Evolutionary conservation across 1,140 invertebrate species (phyloP), one percentile per base, ranked within the genome.

Genomic region (Bombus ignitus): DNA sequence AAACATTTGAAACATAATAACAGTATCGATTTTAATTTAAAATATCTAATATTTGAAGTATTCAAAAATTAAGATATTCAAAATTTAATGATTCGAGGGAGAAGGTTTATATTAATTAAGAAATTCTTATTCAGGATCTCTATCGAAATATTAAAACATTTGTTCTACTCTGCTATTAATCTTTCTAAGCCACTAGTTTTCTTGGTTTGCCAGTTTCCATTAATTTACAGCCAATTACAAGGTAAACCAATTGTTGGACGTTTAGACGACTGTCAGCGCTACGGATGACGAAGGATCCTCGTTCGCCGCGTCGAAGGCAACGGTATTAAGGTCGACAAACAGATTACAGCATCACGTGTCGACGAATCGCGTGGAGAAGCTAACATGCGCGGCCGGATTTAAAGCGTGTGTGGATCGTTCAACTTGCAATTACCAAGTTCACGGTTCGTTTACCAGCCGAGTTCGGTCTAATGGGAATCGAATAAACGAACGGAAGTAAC

Each of bases 361-460:
- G 71, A 53, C 8, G 83, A 68, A 62, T 83, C 80, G 79, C 81
- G 57, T 78, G 76, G 53, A 79, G 65, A 57, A 78, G 37, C 73
- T 59, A 81, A 32, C 62, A 62, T 74, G 57, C 44, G 53, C 39
- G 80, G 53, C 70, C 78, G 42, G 68, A 53, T 88, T 88, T 68
- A 84, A 86, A 59, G 32, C 35, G 18, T 81, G 66, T 35, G 59
- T 35, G 70, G 78, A 80, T 87, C 84, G 87, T 91, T 90, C 86
- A 75, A 73, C 72, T 72, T n/a, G 42, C 82, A 89, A 91, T 91
- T 91, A 91, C 89, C 90, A 87, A 83, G 87, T 91, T 91, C 85
- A 90, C 82, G 89, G 90, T 68, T 91, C 90, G 89, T 91, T 91
- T 90, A 62, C 70, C 42, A 66, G 47, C 70, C 44, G 86, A 76